A percentile compares a stretch with the other conserved stretches of the same genome.
Evolutionary conservation across 2,113 vertebrate genomes (phyloP).

Genomic region (Sciurus niger): DNA sequence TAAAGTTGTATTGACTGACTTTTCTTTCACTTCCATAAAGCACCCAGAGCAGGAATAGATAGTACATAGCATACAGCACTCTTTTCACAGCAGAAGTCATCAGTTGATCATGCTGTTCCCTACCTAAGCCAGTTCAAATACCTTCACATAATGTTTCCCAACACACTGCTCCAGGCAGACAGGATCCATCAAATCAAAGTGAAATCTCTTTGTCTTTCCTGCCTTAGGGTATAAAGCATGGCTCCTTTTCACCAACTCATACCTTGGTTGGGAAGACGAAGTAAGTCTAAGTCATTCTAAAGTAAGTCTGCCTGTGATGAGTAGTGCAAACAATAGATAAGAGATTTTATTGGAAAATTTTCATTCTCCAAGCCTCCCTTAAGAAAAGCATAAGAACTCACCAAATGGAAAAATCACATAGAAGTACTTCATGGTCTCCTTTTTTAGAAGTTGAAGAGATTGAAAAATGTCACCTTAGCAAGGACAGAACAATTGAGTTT

Average conservation of each 20-base stretch:
- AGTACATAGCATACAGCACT: not conserved
- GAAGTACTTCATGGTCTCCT: not conserved
- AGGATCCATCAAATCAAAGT: not conserved
- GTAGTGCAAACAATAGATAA: not conserved
- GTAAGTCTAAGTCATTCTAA: not conserved
- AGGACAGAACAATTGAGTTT: constrained; percentile 40
- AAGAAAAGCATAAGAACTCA: constrained; percentile 22
- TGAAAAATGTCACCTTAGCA: not conserved
- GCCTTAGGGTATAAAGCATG: not conserved
- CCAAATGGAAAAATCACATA: not conserved
- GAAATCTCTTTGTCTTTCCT: not conserved
- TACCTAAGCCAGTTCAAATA: not conserved
- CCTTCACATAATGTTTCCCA: not conserved
- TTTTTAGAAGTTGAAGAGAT: constrained; percentile 8
- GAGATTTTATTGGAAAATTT: not conserved
- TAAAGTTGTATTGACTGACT: not conserved
- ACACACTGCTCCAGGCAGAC: not conserved
- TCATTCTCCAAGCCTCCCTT: not conserved
- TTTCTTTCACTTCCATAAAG: not conserved
- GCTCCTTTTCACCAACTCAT: not conserved
- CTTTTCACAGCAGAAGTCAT: not conserved
- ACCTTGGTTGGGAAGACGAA: not conserved
- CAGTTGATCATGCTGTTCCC: not conserved
- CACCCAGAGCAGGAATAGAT: not conserved
- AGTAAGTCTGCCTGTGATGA: not conserved